Base-by-base conservation (phyloP, 2,888 invertebrate genomes). In the Acronicta leporina region DNA sequence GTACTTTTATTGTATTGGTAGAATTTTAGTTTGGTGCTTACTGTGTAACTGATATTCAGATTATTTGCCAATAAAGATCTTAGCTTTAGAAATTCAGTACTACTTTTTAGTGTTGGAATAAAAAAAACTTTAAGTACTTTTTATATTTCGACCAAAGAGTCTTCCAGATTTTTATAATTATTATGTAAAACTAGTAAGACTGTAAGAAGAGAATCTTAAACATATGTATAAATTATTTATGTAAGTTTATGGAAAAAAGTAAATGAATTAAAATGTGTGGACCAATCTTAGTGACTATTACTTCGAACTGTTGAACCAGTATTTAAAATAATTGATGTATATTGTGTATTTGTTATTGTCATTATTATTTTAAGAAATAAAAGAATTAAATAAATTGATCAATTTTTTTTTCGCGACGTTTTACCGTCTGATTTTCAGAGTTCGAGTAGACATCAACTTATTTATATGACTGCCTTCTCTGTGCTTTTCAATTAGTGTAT, bases 1-100 rank as follows among this genome's bases (percentile, higher is more conserved):
- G 53, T 62, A 50, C 64, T 77, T 63, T 71, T 62, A 56, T 51
- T 68, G 38, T 63, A 45, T 49, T 48, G 50, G 41, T 43, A 49
- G 14, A 38, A 52, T 42, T 56, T 49, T 15, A 33, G 15, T 47
- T 47, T 47, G 44, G 47, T 63, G 44, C 43, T 56, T 45, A 64
- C 45, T 63, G 56, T 62, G 64, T 74, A 63, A 69, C 56, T 76
- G 74, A 76, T 72, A 68, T 76, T 76, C 60, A 68, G 58, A 59
- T 59, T 33, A 61, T 57, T 51, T 55, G 11, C 45, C 33, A 41
- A 15, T 16, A 33, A 52, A 55, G 35, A 54, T 58, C 14, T 48
- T 65, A 49, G 40, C 50, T 48, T 57, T n/a, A 42, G 35, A 43
- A 52, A 45, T 20, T 20, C 20, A 20, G 20, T 20, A 20, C 20